phyloP scores from a whole-genome alignment of 2,888 invertebrate species.

The Atherix ibis region DNA sequence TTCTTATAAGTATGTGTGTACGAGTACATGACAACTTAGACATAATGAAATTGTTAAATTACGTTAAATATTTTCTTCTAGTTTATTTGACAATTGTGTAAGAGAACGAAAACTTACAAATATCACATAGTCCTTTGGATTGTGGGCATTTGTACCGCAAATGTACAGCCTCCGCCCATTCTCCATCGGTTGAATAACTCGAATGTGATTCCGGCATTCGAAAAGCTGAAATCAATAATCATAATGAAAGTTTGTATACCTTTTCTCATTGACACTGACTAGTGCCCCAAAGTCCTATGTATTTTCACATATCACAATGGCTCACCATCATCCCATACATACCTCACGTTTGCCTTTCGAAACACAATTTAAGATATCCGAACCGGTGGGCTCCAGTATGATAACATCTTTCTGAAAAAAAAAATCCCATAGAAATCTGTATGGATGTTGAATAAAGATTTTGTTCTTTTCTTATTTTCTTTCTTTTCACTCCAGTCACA shows the following conservation, averaged over 20 bases:
- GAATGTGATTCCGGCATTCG: conserved; percentile 86
- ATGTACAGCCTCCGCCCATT: conserved; percentile 77
- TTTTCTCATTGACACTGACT: no score
- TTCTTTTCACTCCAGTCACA: background rate
- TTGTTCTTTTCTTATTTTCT: background rate
- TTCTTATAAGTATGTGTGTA: no score
- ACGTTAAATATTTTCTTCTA: no score
- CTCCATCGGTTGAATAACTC: conserved; percentile 87
- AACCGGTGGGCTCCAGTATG: conserved; percentile 64
- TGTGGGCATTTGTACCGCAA: conserved; percentile 89
- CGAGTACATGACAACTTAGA: no score
- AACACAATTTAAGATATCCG: conserved; percentile 76
- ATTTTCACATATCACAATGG: no score
- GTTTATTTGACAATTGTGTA: no score
- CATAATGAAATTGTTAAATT: no score
- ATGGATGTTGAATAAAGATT: background rate
- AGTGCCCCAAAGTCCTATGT: no score
- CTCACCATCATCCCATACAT: no score
- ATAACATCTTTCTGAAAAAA: conserved; percentile 70
- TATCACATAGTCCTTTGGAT: conserved; percentile 87
- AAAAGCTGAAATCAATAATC: conserved; percentile 55
- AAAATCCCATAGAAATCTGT: background rate
- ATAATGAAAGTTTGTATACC: no score
- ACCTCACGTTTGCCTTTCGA: conserved; percentile 93
- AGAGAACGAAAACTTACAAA: conserved; percentile 80